These are phyloP conservation scores for Amphipyra berbera DNA, from an alignment of 2,888 invertebrate genomes.

Conservation along the genomic window DNA sequence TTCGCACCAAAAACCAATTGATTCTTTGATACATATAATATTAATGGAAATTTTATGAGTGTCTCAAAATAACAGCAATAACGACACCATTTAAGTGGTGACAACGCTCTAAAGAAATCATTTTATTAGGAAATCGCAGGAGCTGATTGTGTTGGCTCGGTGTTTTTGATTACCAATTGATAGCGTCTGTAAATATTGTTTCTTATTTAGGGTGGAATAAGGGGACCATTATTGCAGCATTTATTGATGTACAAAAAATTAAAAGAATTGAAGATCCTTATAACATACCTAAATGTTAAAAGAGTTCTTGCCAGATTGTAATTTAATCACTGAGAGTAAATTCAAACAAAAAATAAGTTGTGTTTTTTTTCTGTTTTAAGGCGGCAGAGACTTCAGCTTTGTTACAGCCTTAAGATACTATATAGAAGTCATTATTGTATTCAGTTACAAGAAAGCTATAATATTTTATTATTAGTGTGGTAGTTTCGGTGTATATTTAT, in stretches of 20 bases:
- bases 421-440: constrained; percentile 22
- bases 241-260: constrained; percentile 15
- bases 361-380: not conserved
- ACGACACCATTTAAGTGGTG: constrained; percentile 55
- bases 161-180: constrained; percentile 33
- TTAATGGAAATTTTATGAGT: constrained; percentile 60
- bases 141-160: constrained; percentile 19
- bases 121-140: constrained; percentile 46
- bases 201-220: constrained; percentile 27
- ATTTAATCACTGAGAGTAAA: too few species aligned
- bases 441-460: constrained; percentile 30
- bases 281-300: not conserved
- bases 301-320: not conserved
- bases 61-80: constrained; percentile 49
- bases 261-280: constrained; percentile 1
- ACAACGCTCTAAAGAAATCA: constrained; percentile 47
- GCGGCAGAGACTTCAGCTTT: not conserved
- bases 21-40: constrained; percentile 65
- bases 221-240: constrained; percentile 2
- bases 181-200: constrained; percentile 44
- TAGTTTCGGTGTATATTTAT: constrained; percentile 49
- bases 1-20: constrained; percentile 64
- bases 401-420: not conserved
- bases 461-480: constrained; percentile 45
- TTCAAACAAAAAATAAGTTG: not conserved